These are phyloP conservation scores for Chaenocephalus aceratus DNA, from an alignment of 2,113 vertebrate genomes.

Conservation along the genomic window DNA sequence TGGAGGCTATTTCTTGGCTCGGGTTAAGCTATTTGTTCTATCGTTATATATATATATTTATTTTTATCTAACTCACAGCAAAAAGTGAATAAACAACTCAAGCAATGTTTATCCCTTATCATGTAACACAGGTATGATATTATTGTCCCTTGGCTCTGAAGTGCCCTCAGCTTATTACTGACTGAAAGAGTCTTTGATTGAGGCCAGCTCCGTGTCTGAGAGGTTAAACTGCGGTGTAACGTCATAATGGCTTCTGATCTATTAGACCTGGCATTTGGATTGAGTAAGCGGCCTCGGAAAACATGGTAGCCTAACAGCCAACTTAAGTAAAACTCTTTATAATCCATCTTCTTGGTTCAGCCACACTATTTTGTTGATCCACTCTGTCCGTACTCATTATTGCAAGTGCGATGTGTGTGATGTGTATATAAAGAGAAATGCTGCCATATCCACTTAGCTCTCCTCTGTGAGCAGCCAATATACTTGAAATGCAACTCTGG, in stretches of 20 bases:
- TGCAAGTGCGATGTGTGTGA: slow-evolving; percentile 44
- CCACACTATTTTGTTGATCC: slow-evolving; percentile 57
- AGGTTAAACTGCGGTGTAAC: slow-evolving; percentile 31
- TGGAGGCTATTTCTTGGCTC: background rate
- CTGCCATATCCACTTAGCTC: slow-evolving; percentile 63
- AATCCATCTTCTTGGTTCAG: slow-evolving; percentile 64
- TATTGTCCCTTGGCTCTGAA: background rate
- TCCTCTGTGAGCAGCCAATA: slow-evolving; percentile 38
- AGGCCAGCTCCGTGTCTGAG: slow-evolving; percentile 15
- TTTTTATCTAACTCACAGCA: background rate
- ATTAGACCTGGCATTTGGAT: slow-evolving; percentile 51
- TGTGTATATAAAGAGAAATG: slow-evolving; percentile 62
- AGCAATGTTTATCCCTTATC: background rate
- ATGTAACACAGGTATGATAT: slow-evolving; percentile 13
- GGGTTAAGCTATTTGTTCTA: background rate
- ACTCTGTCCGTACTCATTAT: slow-evolving; percentile 53
- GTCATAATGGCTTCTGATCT: slow-evolving; percentile 24
- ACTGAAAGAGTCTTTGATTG: background rate
- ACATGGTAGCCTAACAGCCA: slow-evolving; percentile 53
- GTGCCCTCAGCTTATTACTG: background rate
- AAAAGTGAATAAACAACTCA: background rate
- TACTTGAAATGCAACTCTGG: slow-evolving; percentile 51
- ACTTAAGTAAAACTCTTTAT: slow-evolving; percentile 60
- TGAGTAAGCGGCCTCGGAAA: slow-evolving; percentile 31
- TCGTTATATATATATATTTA: background rate